Percentiles rank a stretch among this genome's conserved stretches.
Conservation (phyloP, 2,113 vertebrate species). For the Morone chrysops region DNA sequence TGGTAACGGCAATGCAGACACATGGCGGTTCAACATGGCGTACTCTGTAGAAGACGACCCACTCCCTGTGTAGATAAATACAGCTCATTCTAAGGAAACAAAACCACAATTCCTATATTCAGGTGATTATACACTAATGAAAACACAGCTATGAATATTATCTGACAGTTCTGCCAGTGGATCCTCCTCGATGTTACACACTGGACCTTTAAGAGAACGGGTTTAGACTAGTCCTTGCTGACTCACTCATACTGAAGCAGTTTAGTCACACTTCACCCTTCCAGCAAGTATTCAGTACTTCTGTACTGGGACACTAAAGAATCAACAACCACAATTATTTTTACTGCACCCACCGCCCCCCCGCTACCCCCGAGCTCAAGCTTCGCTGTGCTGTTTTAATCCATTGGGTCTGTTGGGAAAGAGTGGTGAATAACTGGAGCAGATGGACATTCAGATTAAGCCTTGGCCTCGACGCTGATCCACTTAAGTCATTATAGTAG, state of each 20-base stretch:
- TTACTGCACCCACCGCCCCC: neutral
- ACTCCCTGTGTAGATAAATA: too few species aligned
- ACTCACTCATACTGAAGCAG: neutral
- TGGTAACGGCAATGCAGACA: too few species aligned
- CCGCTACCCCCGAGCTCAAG: neutral
- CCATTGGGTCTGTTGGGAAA: constrained; percentile 47
- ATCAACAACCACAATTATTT: constrained; percentile 10
- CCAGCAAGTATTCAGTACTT: neutral
- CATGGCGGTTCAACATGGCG: too few species aligned
- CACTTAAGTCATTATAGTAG: constrained; percentile 82
- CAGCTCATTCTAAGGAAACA: too few species aligned
- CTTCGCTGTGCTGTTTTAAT: constrained; percentile 71
- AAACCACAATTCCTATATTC: too few species aligned
- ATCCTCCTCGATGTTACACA: neutral
- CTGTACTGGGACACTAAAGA: neutral
- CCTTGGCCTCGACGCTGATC: constrained; percentile 72
- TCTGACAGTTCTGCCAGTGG: too few species aligned
- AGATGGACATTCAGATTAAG: constrained; percentile 82
- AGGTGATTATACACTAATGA: too few species aligned
- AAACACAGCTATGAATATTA: too few species aligned
- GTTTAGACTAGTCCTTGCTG: neutral
- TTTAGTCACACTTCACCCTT: neutral
- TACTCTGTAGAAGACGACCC: too few species aligned
- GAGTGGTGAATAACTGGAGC: constrained; percentile 52
- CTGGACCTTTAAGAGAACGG: neutral